Evolutionary conservation across 2,888 invertebrate genomes (phyloP), one percentile per base, ranked within the genome.

Genomic region (Torymus auratus): DNA sequence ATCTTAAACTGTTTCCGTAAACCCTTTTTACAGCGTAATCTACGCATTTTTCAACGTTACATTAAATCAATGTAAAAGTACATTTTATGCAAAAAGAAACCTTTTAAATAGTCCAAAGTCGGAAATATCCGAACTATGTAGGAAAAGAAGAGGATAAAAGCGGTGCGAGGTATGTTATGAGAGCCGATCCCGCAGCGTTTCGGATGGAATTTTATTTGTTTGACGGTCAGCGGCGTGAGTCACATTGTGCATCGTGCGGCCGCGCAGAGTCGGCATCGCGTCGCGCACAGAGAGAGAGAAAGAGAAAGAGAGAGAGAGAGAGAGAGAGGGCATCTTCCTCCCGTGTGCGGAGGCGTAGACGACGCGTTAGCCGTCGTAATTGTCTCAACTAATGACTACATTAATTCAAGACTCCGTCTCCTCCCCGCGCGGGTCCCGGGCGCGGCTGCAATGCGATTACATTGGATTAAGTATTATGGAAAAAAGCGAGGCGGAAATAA

Each of bases 351-450:
- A 85, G 86, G 86, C 87, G 88, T 87, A 71, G 75, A 81, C 85
- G 82, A 84, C 84, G 83, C 83, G 84, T 83, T 84, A 84, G 84
- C 83, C 82, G 84, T 83, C 83, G 85, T 90, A 91, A 91, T 91
- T 91, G 87, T 86, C 90, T 89, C 86, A 89, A 89, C 85, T 88
- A 86, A 88, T 84, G 85, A 83, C 85, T 84, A 85, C 84, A 85
- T 87, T 88, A 88, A 88, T 88, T 87, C 85, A 86, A 87, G 86
- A 86, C 85, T 20, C 50, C n/a, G 50, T 15, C 53, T 28, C 78
- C 13, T 12, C 23, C 50, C 28, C 61, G 11, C 61, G 11, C 71
- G n/a, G 14, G 28, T 17, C 52, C 61, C 50, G 17, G 50, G 50
- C n/a, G 17, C 12, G 20, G 13, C 60, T 52, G 69, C 77, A 28